Base-by-base conservation (phyloP, 1,140 invertebrate genomes). In the Hesperophylax magnus region DNA sequence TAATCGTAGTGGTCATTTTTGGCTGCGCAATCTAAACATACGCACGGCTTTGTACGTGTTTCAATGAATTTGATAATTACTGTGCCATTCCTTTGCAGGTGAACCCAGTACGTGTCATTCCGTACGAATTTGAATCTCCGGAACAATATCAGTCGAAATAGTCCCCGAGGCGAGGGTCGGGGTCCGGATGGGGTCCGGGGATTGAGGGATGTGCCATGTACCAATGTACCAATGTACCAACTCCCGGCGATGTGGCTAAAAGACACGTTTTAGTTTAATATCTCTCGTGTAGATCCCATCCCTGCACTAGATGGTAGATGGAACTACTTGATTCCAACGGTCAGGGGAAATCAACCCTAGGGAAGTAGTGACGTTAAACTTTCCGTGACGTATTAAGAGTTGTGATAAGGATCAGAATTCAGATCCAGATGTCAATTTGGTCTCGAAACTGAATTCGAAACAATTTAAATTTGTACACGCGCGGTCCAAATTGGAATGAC, bases 221-320 rank as follows among this genome's bases (percentile, higher is more conserved):
- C 77, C 77, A 78, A 20, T 18, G 63, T 78, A 39, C 34, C 34
- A 39, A 39, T 47, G 39, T 47, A 47, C 39, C 11, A 14, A 47
- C 39, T 47, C 77, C 65, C 53, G 31, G 52, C 63, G 65, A 79
- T 81, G 79, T 67, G 82, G 79, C 80, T 77, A 79, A 78, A 79
- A 78, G 79, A 81, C 82, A 84, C 82, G 82, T 84, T 84, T 84
- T 84, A 84, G 79, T 81, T 84, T 84, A 84, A 84, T 84, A 84
- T 84, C 82, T 81, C 80, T 77, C 71, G 71, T 84, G 79, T 84
- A 74, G 75, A 39, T 52, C 76, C 69, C 77, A 81, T 34, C 76
- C 76, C 47, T 27, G n/a, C 34, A 22, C 60, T 18, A 22, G 53
- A 18, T 67, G 31, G 22, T 31, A 17, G 61, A 65, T 65, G 34